Conservation (phyloP, 2,113 vertebrate genomes). For the Hiodon alosoides region DNA sequence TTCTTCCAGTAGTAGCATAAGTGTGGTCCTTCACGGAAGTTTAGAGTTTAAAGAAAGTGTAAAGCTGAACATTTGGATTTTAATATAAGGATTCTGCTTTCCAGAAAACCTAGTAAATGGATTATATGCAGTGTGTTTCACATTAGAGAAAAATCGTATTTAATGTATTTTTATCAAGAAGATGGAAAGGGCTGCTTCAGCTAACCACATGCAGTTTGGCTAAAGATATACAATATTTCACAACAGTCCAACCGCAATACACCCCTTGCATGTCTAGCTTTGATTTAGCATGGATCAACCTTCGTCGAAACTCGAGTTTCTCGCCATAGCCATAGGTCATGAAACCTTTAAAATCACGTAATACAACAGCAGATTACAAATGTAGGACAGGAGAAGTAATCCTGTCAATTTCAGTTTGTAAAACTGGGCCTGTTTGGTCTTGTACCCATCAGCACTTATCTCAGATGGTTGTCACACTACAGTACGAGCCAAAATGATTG, state of each 20-base stretch:
- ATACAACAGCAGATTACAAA: constrained; percentile 10
- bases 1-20: no score
- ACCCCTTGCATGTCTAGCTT: constrained; percentile 50
- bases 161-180: constrained; percentile 59
- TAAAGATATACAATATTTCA: constrained; percentile 55
- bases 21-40: no score
- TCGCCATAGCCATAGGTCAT: constrained; percentile 38
- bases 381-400: constrained; percentile 3
- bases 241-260: constrained; percentile 40
- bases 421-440: not conserved
- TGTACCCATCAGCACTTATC: not conserved
- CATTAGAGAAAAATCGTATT: constrained; percentile 55
- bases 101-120: constrained; percentile 12
- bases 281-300: constrained; percentile 46
- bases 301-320: constrained; percentile 38
- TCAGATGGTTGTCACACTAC: constrained; percentile 1
- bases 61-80: not conserved
- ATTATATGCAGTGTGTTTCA: constrained; percentile 40
- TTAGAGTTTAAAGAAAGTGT: not conserved
- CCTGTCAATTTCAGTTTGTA: not conserved
- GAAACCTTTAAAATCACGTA: constrained; percentile 22
- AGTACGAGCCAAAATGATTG: not conserved
- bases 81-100: not conserved
- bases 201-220: constrained; percentile 29
- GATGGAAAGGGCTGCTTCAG: constrained; percentile 40